Evolutionary conservation across 2,888 invertebrate genomes (phyloP), one percentile per base, ranked within the genome.

Genomic region (Nipponacmea schrenckii): DNA sequence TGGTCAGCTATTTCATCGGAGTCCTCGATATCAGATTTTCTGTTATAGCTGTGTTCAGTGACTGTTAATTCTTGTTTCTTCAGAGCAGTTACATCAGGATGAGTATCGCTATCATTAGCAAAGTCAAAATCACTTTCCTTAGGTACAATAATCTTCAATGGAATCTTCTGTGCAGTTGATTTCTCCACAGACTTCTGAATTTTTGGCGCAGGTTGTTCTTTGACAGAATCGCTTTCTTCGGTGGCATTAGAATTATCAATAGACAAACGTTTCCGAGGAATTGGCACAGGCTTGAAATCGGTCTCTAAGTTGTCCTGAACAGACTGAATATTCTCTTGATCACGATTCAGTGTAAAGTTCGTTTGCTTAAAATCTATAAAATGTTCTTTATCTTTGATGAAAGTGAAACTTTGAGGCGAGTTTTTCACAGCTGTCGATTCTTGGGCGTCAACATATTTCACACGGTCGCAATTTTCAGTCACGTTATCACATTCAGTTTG

Each of bases 331-430:
- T 56, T 26, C 17, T 50, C 70, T 44, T 48, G 64, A 15, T 48
- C 67, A 31, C 62, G 24, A 26, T 63, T 48, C 63, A 67, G 62
- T 17, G 67, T 71, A 24, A 56, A 64, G 46, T 63, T 46, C 31
- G 67, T 69, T 20, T 69, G 63, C n/a, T 74, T 68, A 39, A 64
- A 72, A 44, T 71, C 67, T 10, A 63, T 50, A 63, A 48, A 67
- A 27, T 74, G 71, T 5, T 68, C 66, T 62, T 72, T 68, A 64
- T 64, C 69, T 3, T 67, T 39, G 14, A 67, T 62, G 45, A 74
- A 71, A n/a, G 68, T 72, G 62, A 69, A 74, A 8, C 74, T 69
- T 64, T 64, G 46, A 1, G 74, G 74, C n/a, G 64, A 69, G 17
- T 45, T 46, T 48, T 74, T 69, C 27, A 71, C 63, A 5, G 69